These are phyloP conservation scores for Phthorimaea operculella DNA, from an alignment of 1,140 invertebrate genomes.

Conservation along the genomic window DNA sequence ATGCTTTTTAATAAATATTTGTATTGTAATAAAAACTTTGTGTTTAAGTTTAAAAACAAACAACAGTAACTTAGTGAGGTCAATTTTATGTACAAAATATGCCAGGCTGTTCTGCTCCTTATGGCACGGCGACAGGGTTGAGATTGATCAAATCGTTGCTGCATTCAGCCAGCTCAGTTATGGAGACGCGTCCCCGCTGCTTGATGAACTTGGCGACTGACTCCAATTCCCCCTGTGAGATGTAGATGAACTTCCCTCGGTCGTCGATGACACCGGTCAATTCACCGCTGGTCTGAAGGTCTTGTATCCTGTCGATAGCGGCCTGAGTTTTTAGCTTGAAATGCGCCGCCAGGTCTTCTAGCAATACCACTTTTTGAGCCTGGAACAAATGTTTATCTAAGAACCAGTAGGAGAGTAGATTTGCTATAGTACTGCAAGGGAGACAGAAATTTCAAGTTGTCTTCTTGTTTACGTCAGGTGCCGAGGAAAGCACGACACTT, in stretches of 20 bases:
- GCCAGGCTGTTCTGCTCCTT: background rate
- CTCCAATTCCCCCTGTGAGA: conserved; percentile 90
- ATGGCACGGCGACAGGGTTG: conserved; percentile 64
- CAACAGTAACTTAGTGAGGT: background rate
- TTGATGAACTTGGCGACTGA: conserved; percentile 96
- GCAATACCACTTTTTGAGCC: conserved; percentile 91
- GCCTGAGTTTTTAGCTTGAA: conserved; percentile 95
- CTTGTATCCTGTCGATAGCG: conserved; percentile 86
- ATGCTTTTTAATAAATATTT: conserved; percentile 19
- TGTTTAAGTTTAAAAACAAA: conserved; percentile 15
- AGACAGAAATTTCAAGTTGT: too few relatives aligned
- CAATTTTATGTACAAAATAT: background rate
- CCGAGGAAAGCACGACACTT: too few relatives aligned
- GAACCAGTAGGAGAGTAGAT: too few relatives aligned
- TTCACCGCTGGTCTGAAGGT: conserved; percentile 82
- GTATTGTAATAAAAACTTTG: conserved; percentile 8
- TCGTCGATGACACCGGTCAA: conserved; percentile 98
- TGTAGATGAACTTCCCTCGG: conserved; percentile 98
- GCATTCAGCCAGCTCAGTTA: conserved; percentile 92
- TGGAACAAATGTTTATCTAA: conserved; percentile 26
- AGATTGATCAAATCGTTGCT: conserved; percentile 95
- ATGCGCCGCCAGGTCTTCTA: conserved; percentile 92
- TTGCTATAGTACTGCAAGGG: too few relatives aligned
- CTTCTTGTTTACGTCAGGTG: too few relatives aligned
- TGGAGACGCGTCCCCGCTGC: conserved; percentile 94